Base-by-base conservation (phyloP, 2,797 vertebrate genomes). In the Macrochelys suwanniensis region DNA sequence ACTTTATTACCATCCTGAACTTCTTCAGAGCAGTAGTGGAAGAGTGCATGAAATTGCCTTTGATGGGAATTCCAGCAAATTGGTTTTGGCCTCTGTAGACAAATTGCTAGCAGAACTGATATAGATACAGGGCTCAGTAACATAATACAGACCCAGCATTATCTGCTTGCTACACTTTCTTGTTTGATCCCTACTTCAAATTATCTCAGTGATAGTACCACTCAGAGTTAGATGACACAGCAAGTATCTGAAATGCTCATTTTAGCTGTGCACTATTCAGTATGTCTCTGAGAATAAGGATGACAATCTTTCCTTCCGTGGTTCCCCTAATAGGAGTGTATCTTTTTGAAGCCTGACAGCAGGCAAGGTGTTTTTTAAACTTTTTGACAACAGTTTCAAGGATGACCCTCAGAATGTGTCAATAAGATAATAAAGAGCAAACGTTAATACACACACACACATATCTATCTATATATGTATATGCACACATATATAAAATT, bases 211-310 rank as follows among this genome's bases (percentile, higher is more conserved):
- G n/a, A 17, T 71, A 25, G 9, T 28, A 11, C 17, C 1, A 1
- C 17, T 23, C 74, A 1, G 1, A 15, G 8, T 5, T 3, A 31
- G 76, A 53, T 51, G 71, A 0, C 5, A 65, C 47, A 28, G 79
- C 0, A 2, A 65, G 37, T 13, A 0, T 26, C 19, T 57, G 68
- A 71, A 3, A 23, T 17, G 47, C 53, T 77, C 26, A 53, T 80
- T 50, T 79, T 0, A 2, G 5, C 33, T 50, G 5, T 25, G 28
- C n/a, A 47, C 7, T 11, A 2, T 33, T 1, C 23, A 45, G 19
- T 51, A 0, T 1, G 0, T 5, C 9, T 33, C 61, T 2, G 4
- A 12, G 59, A 68, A 56, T 71, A 68, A 2, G 0, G 0, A 47
- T 33, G 31, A 37, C 37, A 25, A 11, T 49, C 57, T 80, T 56